Evolutionary conservation across 2,888 invertebrate genomes (phyloP), one percentile per base, ranked within the genome.

Genomic region (Tetragnatha montana): DNA sequence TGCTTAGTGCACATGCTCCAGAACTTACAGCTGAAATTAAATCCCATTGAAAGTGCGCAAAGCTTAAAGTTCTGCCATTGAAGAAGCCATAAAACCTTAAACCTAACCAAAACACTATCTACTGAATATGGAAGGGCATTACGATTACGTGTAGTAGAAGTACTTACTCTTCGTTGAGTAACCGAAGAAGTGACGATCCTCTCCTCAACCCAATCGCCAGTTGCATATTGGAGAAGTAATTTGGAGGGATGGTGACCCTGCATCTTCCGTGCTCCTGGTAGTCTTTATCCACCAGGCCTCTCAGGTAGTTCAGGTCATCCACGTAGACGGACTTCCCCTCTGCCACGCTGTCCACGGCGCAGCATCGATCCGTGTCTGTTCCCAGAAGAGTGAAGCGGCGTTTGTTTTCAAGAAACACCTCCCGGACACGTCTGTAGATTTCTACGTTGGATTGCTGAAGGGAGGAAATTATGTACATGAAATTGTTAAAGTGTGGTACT

Each of bases 91-190:
- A n/a, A n/a, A n/a, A n/a, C n/a, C n/a, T n/a, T n/a, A n/a, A n/a
- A n/a, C n/a, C n/a, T n/a, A n/a, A n/a, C n/a, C n/a, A n/a, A n/a
- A n/a, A n/a, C n/a, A n/a, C n/a, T n/a, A n/a, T n/a, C n/a, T n/a
- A n/a, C n/a, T n/a, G n/a, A n/a, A n/a, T n/a, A n/a, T n/a, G n/a
- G n/a, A n/a, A n/a, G n/a, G n/a, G n/a, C n/a, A n/a, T n/a, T n/a
- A n/a, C n/a, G n/a, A n/a, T n/a, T n/a, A n/a, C n/a, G n/a, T n/a
- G n/a, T n/a, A n/a, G n/a, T n/a, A n/a, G n/a, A n/a, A n/a, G n/a
- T n/a, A n/a, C 90, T 87, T 74, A 90, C 90, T 90, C 87, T 14
- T 75, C 68, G 21, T 90, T 87, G 14, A 90, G 19, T 3, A 75
- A n/a, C 3, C 19, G 19, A 8, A 90, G 6, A 0, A 90, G 68